Base-by-base conservation (phyloP, 2,888 invertebrate species). In the Lepidocyrtinus sp. region DNA sequence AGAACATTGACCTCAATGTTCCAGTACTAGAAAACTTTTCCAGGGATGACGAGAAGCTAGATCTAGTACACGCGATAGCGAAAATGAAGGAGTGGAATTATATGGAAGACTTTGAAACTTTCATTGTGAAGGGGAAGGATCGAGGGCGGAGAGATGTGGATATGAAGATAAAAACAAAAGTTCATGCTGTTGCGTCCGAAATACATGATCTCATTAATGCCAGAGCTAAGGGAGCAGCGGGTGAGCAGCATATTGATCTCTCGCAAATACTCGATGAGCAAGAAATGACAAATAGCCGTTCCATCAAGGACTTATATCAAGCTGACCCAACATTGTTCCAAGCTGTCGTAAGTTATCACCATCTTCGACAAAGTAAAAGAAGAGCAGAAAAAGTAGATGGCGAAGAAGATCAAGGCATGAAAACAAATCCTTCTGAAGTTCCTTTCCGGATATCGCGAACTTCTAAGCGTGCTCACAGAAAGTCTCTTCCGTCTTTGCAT, bases 101-200 rank as follows among this genome's bases (percentile, higher is more conserved):
- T 19, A 79, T 79, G 78, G 78, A 79, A 7, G 78, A 79, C 7
- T 79, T 79, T 55, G 78, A 79, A 36, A 69, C 62, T n/a, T n/a
- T n/a, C n/a, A 79, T 79, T 19, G 27, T 69, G 0, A 59, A 27
- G 1, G 17, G 27, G 46, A 64, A 22, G 7, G 26, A 2, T 0
- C 12, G n/a, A 0, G 36, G 17, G 17, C 27, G 65, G 26, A 22
- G 24, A 1, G 72, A 72, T 17, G 27, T 78, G n/a, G 72, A 67
- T 17, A 26, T 72, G 9, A 67, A 50, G 46, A 46, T 67, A 1
- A 46, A 59, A 9, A 78, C 68, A n/a, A 68, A 25, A 12, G 25
- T 78, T 0, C 62, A 78, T 9, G 67, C 63, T 1, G 77, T 61
- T 1, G 45, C 71, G 0, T 77, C 77, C 0, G 50, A 71, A 59